Percentiles rank a stretch among this genome's conserved stretches.
phyloP scores from a whole-genome alignment of 2,888 invertebrate species.

The Pimpla rufipes region DNA sequence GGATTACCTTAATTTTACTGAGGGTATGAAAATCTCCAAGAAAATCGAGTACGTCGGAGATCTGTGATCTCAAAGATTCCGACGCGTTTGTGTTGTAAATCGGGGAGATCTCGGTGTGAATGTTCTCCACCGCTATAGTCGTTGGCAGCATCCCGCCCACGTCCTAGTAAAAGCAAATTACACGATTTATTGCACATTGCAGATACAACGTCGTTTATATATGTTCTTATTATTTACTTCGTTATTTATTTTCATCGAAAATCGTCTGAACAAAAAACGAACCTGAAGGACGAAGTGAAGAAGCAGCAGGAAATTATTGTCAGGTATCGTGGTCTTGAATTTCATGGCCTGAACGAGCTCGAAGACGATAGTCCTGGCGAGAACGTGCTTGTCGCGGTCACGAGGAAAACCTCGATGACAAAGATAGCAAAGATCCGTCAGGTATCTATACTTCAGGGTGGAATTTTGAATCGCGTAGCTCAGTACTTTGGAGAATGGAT shows the following conservation, averaged over 20 bases:
- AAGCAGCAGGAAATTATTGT: conserved; percentile 96
- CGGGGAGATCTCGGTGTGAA: conserved; percentile 84
- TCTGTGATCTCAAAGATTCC: conserved; percentile 96
- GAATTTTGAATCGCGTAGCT: conserved; percentile 97
- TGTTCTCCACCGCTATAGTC: conserved; percentile 89
- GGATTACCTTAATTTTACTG: conserved; percentile 95
- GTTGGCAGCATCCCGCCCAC: conserved; percentile 95
- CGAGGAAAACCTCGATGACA: conserved; percentile 95
- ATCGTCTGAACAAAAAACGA: conserved; percentile 67
- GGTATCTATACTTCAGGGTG: conserved; percentile 91
- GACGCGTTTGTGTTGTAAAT: conserved; percentile 94
- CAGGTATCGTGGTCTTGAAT: conserved; percentile 97
- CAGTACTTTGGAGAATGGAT: conserved; percentile 97
- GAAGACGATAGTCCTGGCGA: conserved; percentile 96
- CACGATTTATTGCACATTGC: not conserved
- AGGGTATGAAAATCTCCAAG: conserved; percentile 98
- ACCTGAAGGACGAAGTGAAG: conserved; percentile 95
- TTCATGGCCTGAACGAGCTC: conserved; percentile 98
- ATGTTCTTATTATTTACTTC: no score
- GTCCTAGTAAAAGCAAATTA: conserved; percentile 86
- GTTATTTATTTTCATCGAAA: no score
- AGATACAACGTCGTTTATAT: not conserved
- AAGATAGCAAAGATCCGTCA: conserved; percentile 95
- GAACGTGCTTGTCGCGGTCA: conserved; percentile 97
- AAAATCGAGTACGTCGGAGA: conserved; percentile 97